These are phyloP conservation scores for Oligia fasciuncula DNA, from an alignment of 2,888 invertebrate genomes.

Conservation along the genomic window DNA sequence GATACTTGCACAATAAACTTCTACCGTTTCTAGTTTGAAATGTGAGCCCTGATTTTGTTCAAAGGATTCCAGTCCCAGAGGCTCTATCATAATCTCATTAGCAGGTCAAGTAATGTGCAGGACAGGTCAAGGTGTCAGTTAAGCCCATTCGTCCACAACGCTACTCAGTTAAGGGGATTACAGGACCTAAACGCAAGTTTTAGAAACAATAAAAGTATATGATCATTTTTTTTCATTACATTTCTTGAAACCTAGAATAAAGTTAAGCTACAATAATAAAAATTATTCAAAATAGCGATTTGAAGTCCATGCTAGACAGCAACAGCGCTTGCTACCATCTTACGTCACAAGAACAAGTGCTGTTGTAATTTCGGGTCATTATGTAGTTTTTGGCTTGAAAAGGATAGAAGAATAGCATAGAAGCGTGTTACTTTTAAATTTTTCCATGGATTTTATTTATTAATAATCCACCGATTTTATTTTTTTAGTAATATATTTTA, in stretches of 20 bases:
- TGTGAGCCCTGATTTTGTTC: neutral
- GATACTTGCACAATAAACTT: neutral
- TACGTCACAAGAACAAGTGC: neutral
- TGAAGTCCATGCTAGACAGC: neutral
- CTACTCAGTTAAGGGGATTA: neutral
- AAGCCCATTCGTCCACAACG: neutral
- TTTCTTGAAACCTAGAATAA: neutral
- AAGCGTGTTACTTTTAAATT: neutral
- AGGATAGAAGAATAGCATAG: neutral
- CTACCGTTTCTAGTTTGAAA: neutral
- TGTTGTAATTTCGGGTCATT: neutral
- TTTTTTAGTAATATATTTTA: neutral
- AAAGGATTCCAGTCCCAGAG: neutral
- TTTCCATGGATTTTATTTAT: neutral
- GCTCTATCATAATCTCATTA: neutral
- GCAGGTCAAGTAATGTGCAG: neutral
- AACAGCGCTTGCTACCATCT: neutral
- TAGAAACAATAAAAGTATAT: too few relatives aligned
- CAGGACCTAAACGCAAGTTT: too few relatives aligned
- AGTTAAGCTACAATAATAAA: neutral
- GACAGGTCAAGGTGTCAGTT: constrained; percentile 3
- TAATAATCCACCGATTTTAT: neutral
- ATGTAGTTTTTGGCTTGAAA: neutral
- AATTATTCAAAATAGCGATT: neutral
- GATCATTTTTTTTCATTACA: neutral